Evolutionary conservation across 2,888 invertebrate species (phyloP).

Genomic region (Ptilodon capucinus): DNA sequence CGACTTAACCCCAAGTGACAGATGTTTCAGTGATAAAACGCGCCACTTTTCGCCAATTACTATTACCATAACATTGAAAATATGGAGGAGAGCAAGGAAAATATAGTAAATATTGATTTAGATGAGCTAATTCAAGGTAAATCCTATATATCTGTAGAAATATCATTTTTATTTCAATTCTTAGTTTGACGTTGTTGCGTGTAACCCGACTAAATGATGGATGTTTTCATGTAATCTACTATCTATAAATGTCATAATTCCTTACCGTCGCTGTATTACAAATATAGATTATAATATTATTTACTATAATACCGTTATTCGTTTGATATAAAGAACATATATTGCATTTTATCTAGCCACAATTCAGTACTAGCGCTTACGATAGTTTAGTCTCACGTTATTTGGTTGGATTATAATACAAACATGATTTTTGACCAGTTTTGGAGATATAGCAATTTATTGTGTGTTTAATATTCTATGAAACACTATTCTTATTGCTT

Average conservation of each 20-base stretch:
- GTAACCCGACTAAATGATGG: slow-evolving; percentile 46
- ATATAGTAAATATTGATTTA: slow-evolving; percentile 41
- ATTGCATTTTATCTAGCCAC: no score
- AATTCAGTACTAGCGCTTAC: neutral
- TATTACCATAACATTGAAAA: slow-evolving; percentile 29
- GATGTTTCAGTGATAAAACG: slow-evolving; percentile 64
- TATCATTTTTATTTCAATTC: slow-evolving; percentile 17
- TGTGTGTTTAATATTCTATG: slow-evolving; percentile 4
- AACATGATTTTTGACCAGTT: slow-evolving; percentile 50
- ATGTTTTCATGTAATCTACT: slow-evolving; percentile 20
- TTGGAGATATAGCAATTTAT: neutral
- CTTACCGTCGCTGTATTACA: neutral
- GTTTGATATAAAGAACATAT: no score
- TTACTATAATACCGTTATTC: no score
- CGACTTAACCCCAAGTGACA: slow-evolving; percentile 57
- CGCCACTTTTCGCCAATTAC: slow-evolving; percentile 58
- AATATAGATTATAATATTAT: no score
- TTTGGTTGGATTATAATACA: slow-evolving; percentile 50
- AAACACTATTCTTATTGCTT: slow-evolving; percentile 1
- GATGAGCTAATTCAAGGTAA: slow-evolving; percentile 51
- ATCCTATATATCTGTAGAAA: slow-evolving; percentile 27
- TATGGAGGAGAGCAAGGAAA: slow-evolving; percentile 59
- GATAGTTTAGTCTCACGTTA: slow-evolving; percentile 7
- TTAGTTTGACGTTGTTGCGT: slow-evolving; percentile 40
- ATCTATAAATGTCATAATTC: neutral